Conservation (phyloP, 2,113 vertebrate genomes). For the Phasianus colchicus region DNA sequence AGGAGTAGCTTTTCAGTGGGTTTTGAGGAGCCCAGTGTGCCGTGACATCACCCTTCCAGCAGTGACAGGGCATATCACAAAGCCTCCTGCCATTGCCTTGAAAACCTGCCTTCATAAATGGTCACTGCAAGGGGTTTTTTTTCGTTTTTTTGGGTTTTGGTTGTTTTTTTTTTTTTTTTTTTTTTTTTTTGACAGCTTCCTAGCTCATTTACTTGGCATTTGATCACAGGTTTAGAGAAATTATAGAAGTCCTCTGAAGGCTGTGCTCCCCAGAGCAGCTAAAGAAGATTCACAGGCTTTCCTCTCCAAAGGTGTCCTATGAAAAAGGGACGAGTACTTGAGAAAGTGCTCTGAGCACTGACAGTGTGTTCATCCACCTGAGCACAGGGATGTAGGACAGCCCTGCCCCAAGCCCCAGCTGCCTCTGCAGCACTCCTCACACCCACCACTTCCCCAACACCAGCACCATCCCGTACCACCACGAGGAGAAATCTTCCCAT, state of each 20-base stretch:
- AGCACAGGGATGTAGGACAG: accelerated
- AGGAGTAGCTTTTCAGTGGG: not conserved
- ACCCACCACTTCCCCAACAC: not conserved
- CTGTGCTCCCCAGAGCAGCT: not conserved
- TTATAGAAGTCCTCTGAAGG: not conserved
- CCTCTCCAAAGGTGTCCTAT: not conserved
- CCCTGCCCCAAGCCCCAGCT: accelerated
- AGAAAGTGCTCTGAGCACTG: not conserved
- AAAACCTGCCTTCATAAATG: not conserved
- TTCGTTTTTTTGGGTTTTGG: too few species aligned
- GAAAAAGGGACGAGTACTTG: not conserved
- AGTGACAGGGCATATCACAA: not conserved
- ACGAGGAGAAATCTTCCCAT: accelerated
- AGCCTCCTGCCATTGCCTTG: not conserved
- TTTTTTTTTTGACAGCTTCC: not conserved
- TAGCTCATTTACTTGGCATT: not conserved
- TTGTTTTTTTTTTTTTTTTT: too few species aligned
- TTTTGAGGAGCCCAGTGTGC: not conserved
- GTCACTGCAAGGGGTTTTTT: not conserved
- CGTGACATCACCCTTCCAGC: not conserved
- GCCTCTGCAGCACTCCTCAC: accelerated
- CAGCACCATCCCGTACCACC: accelerated
- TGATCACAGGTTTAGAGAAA: not conserved
- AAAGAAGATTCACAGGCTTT: not conserved
- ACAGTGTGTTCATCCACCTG: not conserved